Evolutionary conservation across 2,797 vertebrate genomes (phyloP).

Genomic region (Pseudochaenichthys georgianus): DNA sequence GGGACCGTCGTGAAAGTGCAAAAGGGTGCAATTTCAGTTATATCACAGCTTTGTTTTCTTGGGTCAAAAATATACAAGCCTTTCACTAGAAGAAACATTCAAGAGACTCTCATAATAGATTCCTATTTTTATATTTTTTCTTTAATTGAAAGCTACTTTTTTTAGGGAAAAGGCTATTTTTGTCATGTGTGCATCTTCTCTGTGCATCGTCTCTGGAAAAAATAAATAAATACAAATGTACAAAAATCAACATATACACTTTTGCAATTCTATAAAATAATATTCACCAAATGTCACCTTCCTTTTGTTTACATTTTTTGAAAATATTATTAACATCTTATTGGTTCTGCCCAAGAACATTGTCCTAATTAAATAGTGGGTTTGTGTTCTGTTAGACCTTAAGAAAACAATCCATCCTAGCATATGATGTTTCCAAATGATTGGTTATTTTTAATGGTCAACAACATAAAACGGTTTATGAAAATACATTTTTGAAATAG

Average conservation of each 20-base stretch:
- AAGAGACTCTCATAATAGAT: background rate
- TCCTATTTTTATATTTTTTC: background rate
- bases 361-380: background rate
- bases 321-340: background rate
- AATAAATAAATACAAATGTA: background rate
- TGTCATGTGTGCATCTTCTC: no score
- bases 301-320: background rate
- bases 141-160: background rate
- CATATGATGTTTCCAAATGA: slow-evolving; percentile 15
- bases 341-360: background rate
- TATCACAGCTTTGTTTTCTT: background rate
- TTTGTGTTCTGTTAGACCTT: background rate
- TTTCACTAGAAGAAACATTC: background rate
- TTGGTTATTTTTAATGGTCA: slow-evolving; percentile 42
- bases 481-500: slow-evolving; percentile 36
- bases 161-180: background rate
- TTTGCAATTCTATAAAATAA: background rate
- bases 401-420: slow-evolving; percentile 2
- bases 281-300: background rate
- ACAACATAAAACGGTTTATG: slow-evolving; percentile 36
- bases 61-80: background rate
- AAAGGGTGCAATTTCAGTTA: background rate
- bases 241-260: background rate
- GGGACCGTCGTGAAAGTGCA: slow-evolving; percentile 53
- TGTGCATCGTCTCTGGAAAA: background rate